Base-by-base conservation (phyloP, 2,113 vertebrate genomes). In the Aviceda subcristata region DNA sequence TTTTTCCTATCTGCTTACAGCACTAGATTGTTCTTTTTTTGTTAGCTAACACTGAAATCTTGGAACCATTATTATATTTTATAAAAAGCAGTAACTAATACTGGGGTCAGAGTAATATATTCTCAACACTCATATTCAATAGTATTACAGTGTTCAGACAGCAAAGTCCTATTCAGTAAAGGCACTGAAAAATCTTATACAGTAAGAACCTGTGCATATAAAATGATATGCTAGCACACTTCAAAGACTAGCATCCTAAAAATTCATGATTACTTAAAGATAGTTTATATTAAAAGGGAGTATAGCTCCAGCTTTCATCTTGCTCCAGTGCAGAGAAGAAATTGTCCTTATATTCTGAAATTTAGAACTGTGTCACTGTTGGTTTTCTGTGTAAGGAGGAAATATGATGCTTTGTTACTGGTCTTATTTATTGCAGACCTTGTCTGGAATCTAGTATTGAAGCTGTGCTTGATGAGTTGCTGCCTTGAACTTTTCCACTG, bases 401-500 rank as follows among this genome's bases (percentile, higher is more conserved):
- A 98, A 97, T 97, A 97, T 97, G 97, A 97, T 95, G 97, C 97
- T 98, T 97, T 97, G 97, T 98, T 98, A 97, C 97, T 94, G 97
- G 95, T 97, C 97, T 98, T 98, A 98, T 98, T 98, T 98, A 98
- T 98, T 97, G 97, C 97, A 98, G 98, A 97, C 98, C 98, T 98
- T 98, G 97, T 98, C 97, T 97, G 94, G 97, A 98, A 98, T 98
- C 97, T 93, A 91, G 97, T 98, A 97, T 98, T 96, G 98, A 98
- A 98, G 98, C 97, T 91, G 77, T 95, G 96, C 97, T 98, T 98
- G 98, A 98, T 98, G 98, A 98, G 98, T 98, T 97, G 97, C 97
- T 94, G 94, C 98, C 98, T 98, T 98, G 98, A 98, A 98, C 98
- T 98, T 98, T 98, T 98, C 97, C 97, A 95, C 98, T 98, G 98